Evolutionary conservation across 2,797 vertebrate genomes (phyloP).

Genomic region (Enteromius thamalakanensis): DNA sequence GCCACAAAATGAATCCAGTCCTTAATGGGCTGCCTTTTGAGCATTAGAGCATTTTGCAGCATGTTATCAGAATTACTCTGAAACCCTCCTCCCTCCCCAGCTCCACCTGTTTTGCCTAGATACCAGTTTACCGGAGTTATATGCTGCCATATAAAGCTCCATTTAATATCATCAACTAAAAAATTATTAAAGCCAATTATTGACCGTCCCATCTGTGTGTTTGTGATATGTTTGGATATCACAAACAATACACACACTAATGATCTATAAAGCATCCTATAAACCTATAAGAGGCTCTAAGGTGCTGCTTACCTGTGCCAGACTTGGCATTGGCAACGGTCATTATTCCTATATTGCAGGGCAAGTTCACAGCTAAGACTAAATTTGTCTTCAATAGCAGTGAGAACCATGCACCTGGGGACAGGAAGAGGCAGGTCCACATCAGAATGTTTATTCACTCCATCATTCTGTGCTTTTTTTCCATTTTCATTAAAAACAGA

Average conservation of each 20-base stretch:
- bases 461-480: constrained; percentile 16
- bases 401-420: constrained; percentile 67
- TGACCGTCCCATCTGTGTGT: not conserved
- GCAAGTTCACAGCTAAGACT: constrained; percentile 60
- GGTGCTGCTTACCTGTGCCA: constrained; percentile 77
- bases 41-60: too few species aligned
- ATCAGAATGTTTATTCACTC: constrained; percentile 46
- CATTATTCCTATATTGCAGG: constrained; percentile 70
- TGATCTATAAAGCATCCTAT: constrained; percentile 6
- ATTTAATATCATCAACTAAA: not conserved
- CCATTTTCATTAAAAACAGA: not conserved
- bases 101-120: too few species aligned
- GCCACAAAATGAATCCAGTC: too few species aligned
- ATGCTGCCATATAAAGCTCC: not conserved
- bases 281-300: constrained; percentile 12
- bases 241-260: not conserved
- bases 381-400: constrained; percentile 62
- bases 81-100: too few species aligned
- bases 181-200: not conserved
- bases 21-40: too few species aligned
- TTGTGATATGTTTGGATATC: not conserved
- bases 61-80: too few species aligned
- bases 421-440: constrained; percentile 61
- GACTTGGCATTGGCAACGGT: constrained; percentile 77
- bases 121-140: too few species aligned